These are phyloP conservation scores for Caenorhabditis sp. DNA, from an alignment of 2,888 invertebrate species.

Conservation along the genomic window DNA sequence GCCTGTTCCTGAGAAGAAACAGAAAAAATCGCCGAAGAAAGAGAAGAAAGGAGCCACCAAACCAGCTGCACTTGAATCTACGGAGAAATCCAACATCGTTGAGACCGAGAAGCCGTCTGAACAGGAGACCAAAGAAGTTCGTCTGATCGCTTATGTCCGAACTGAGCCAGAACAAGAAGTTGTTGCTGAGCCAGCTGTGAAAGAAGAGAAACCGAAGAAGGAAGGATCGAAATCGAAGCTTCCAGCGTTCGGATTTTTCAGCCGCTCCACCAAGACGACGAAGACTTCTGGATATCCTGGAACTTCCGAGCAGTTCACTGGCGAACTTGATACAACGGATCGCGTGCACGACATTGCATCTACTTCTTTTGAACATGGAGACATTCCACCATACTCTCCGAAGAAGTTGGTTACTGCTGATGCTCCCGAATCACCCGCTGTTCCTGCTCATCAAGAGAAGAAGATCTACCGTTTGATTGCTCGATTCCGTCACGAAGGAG, in stretches of 20 bases:
- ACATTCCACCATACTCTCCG: slow-evolving; percentile 36
- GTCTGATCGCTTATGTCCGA: slow-evolving; percentile 38
- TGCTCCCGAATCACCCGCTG: slow-evolving; percentile 1
- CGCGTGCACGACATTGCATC: slow-evolving; percentile 38
- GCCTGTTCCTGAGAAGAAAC: slow-evolving; percentile 18
- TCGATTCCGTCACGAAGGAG: slow-evolving; percentile 63
- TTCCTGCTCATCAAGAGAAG: slow-evolving; percentile 6
- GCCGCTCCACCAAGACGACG: slow-evolving; percentile 15
- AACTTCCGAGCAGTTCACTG: slow-evolving; percentile 47
- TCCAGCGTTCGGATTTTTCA: slow-evolving; percentile 30
- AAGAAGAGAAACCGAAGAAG: slow-evolving; percentile 45
- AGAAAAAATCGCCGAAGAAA: background rate
- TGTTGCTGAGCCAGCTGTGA: background rate
- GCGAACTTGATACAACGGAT: slow-evolving; percentile 41
- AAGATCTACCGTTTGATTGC: slow-evolving; percentile 44
- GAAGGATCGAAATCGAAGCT: slow-evolving; percentile 11
- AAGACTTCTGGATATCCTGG: slow-evolving; percentile 31
- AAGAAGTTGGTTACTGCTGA: slow-evolving; percentile 4
- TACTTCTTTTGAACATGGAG: slow-evolving; percentile 38
- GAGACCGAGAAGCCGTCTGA: slow-evolving; percentile 15
- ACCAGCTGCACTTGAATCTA: slow-evolving; percentile 30
- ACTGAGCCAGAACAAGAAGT: slow-evolving; percentile 23
- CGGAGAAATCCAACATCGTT: slow-evolving; percentile 24
- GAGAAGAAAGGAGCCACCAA: slow-evolving; percentile 14
- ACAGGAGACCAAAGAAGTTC: slow-evolving; percentile 39